Conservation (phyloP, 2,888 invertebrate genomes). For the Allygus modestus region DNA sequence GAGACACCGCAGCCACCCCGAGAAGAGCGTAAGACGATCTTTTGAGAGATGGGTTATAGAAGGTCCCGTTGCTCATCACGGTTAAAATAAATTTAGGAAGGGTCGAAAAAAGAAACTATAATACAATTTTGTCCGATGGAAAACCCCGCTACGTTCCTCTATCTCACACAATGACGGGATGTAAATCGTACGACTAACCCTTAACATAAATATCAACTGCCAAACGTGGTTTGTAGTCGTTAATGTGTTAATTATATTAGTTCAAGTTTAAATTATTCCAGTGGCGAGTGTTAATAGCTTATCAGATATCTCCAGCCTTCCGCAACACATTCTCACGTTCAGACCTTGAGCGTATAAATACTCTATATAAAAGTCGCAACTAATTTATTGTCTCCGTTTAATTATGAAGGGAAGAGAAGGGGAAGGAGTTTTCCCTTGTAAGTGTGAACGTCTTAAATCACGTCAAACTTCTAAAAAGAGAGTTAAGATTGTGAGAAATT, state of each 20-base stretch:
- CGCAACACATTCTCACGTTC: conserved; percentile 17
- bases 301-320: background rate
- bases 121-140: background rate
- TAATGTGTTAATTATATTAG: conserved; percentile 31
- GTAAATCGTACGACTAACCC: background rate
- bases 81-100: background rate
- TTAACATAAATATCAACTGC: background rate
- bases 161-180: background rate
- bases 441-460: background rate
- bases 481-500: too few species aligned
- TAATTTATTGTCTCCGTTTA: background rate
- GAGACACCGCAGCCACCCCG: background rate
- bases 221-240: conserved; percentile 11
- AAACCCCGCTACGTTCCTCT: too few species aligned
- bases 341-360: conserved; percentile 5
- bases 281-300: conserved; percentile 18
- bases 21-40: background rate
- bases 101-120: background rate
- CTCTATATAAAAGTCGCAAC: background rate
- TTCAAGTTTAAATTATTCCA: conserved; percentile 8
- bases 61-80: background rate
- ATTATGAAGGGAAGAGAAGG: background rate
- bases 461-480: too few species aligned
- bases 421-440: background rate
- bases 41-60: background rate